Conservation (phyloP, 2,888 invertebrate species). For the Cecidostiba fungosa region DNA sequence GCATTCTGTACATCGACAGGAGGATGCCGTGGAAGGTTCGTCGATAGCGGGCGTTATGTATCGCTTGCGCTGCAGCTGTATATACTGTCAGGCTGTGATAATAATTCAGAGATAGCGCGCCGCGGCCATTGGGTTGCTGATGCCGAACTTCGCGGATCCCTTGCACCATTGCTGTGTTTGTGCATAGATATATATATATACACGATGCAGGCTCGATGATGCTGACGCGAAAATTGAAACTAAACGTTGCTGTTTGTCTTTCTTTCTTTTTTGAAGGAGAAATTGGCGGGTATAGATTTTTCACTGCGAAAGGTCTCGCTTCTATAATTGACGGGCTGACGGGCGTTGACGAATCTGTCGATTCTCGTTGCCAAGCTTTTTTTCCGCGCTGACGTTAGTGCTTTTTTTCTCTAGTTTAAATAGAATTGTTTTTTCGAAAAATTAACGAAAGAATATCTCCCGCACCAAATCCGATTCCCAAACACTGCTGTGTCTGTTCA, state of each 20-base stretch:
- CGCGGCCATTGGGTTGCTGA: slow-evolving; percentile 2
- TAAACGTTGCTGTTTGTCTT: neutral
- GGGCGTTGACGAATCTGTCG: neutral
- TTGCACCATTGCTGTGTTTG: neutral
- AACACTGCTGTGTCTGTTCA: no score
- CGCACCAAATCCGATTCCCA: neutral
- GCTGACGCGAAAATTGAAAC: neutral
- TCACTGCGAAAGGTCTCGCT: no score
- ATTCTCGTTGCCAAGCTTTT: neutral
- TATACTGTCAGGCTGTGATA: slow-evolving; percentile 42
- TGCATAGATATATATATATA: neutral
- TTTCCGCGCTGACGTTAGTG: neutral
- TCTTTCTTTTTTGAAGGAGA: neutral
- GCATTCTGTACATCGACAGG: neutral
- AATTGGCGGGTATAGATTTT: no score
- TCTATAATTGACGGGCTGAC: neutral
- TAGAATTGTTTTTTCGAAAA: no score
- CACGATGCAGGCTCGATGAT: neutral
- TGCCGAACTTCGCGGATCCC: slow-evolving; percentile 15
- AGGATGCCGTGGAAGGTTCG: neutral
- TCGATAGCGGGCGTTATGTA: slow-evolving; percentile 31
- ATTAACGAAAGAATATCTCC: neutral
- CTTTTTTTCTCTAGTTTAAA: neutral
- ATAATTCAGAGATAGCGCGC: slow-evolving; percentile 56
- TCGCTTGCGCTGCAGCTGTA: slow-evolving; percentile 15